Base-by-base conservation (phyloP, 2,113 vertebrate species). In the Rhinoderma darwinii region DNA sequence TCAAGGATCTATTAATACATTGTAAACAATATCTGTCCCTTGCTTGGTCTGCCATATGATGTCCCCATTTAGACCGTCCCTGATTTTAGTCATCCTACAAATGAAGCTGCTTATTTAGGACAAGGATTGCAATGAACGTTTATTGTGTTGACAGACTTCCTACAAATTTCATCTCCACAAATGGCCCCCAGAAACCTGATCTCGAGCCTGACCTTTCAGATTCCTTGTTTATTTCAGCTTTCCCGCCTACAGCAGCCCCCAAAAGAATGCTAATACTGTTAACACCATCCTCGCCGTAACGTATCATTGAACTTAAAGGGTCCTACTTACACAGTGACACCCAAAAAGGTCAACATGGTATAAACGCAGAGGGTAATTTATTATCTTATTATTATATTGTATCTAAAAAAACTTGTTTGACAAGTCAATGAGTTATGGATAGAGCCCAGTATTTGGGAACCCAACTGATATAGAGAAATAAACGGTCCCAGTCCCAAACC, bases 191-290 rank as follows among this genome's bases (percentile, higher is more conserved):
- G 85, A 72, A 86, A 86, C 77, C 66, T 37, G 75, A 86, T 86
- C 63, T 41, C 4, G 30, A 72, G 35, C 9, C 32, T 86, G 85
- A 86, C 85, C 85, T 86, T 86, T 86, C 18, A 14, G 17, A 73
- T 81, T 86, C 41, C 85, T 56, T 86, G 77, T 81, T 86, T 86
- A 86, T 86, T 86, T 81, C 85, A 43, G 77, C 59, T 51, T 72
- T 66, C 22, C 43, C 61, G 70, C 44, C 59, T 79, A 66, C 25
- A 18, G 32, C 7, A 17, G 56, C 27, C 47, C 47, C 61, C 25
- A 22, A 6, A 51, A 68, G 84, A 79, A 86, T 86, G 41, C 84
- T 86, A 32, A 39, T 59, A 75, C 76, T 80, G 22, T 83, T 76
- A 84, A 84, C 72, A 18, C 51, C 39, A 30, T 43, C 51, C 47